These are phyloP conservation scores for Tragelaphus strepsiceros DNA, from an alignment of 2,113 vertebrate genomes.

Conservation along the genomic window DNA sequence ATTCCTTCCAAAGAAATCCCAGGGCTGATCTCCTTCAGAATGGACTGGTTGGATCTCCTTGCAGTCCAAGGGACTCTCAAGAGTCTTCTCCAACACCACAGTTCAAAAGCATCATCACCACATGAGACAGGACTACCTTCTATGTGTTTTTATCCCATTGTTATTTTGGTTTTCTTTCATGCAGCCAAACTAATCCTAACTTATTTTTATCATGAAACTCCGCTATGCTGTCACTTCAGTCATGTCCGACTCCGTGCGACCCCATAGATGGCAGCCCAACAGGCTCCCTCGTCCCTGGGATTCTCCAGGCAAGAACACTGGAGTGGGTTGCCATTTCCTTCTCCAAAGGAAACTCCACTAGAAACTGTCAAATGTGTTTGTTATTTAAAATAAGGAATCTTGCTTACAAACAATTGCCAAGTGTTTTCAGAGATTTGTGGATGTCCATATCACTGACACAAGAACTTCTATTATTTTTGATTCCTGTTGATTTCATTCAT, in stretches of 20 bases:
- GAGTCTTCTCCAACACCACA: too few relatives aligned
- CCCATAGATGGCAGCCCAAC: too few relatives aligned
- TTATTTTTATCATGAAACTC: neutral
- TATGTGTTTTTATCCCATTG: neutral
- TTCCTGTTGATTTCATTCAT: neutral
- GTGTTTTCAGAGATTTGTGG: neutral
- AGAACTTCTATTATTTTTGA: neutral
- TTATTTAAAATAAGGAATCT: neutral
- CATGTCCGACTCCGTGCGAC: too few relatives aligned
- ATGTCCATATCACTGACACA: neutral
- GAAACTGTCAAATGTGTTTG: neutral
- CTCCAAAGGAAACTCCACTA: neutral
- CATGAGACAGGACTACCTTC: neutral
- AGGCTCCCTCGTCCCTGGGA: too few relatives aligned
- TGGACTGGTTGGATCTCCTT: too few relatives aligned
- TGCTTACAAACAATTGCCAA: neutral
- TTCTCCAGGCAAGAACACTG: too few relatives aligned
- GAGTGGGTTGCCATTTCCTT: too few relatives aligned
- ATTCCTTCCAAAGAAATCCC: too few relatives aligned
- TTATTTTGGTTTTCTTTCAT: neutral
- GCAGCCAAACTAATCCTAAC: neutral
- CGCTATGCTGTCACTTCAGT: too few relatives aligned
- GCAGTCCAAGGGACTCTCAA: too few relatives aligned
- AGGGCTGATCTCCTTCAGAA: too few relatives aligned
- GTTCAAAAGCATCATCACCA: too few relatives aligned